phyloP scores from a whole-genome alignment of 2,888 invertebrate genomes.

The Tethea ocularis region DNA sequence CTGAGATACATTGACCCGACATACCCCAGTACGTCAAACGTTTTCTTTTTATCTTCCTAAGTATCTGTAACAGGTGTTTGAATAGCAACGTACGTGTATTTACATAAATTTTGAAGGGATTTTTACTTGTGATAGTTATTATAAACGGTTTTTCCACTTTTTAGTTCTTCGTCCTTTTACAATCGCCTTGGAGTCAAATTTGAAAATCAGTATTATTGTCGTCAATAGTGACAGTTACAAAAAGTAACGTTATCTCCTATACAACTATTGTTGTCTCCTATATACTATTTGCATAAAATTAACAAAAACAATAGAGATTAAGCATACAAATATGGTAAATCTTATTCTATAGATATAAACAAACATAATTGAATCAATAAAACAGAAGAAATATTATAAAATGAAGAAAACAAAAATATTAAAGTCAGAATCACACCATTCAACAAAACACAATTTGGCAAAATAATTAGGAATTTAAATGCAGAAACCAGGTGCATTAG shows the following conservation, averaged over 20 bases:
- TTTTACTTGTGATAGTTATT: not conserved
- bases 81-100: not conserved
- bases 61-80: constrained; percentile 10
- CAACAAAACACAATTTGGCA: constrained; percentile 8
- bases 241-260: too few species aligned
- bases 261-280: too few species aligned
- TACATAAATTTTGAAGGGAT: not conserved
- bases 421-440: constrained; percentile 10
- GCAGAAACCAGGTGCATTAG: constrained; percentile 3
- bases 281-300: too few species aligned
- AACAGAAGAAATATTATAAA: not conserved
- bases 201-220: not conserved
- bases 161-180: not conserved
- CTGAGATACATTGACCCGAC: constrained; percentile 33
- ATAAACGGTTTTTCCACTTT: not conserved
- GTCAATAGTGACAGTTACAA: too few species aligned
- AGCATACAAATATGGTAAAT: not conserved
- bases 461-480: constrained; percentile 8
- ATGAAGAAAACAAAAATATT: not conserved
- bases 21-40: constrained; percentile 38
- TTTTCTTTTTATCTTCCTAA: constrained; percentile 22
- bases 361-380: too few species aligned
- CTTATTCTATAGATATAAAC: too few species aligned
- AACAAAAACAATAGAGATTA: too few species aligned
- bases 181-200: not conserved